phyloP scores from a whole-genome alignment of 2,797 vertebrate genomes.

The Acomys russatus region DNA sequence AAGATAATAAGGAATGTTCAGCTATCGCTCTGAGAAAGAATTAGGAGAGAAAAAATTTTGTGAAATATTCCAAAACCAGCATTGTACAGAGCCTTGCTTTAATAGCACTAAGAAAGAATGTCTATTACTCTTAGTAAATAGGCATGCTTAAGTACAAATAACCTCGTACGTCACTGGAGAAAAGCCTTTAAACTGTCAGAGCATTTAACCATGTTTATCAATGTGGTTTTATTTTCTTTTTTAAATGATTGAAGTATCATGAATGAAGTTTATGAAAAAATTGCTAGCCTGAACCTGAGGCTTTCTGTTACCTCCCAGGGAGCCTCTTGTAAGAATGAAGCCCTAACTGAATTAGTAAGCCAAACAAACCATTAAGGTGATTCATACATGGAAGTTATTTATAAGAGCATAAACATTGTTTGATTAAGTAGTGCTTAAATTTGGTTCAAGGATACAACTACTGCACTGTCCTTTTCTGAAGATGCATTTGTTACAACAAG shows the following conservation, averaged over 20 bases:
- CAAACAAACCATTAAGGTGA: background rate
- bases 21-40: conserved; percentile 63
- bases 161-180: background rate
- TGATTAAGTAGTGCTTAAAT: conserved; percentile 20
- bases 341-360: background rate
- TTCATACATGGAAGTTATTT: background rate
- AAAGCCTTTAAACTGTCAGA: conserved; percentile 36
- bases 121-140: conserved; percentile 25
- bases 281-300: background rate
- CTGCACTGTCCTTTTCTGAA: background rate
- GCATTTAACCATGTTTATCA: conserved; percentile 28
- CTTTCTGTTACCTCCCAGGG: background rate
- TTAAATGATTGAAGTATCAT: background rate
- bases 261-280: background rate
- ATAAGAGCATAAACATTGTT: background rate
- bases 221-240: background rate
- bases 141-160: conserved; percentile 16
- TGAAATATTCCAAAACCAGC: conserved; percentile 45
- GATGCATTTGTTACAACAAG: conserved; percentile 16
- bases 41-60: background rate
- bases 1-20: conserved; percentile 59
- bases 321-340: background rate
- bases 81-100: conserved; percentile 34
- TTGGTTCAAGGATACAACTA: conserved; percentile 14
- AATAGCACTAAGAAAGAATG: background rate